Evolutionary conservation across 2,113 vertebrate genomes (phyloP), one percentile per base, ranked within the genome.

Genomic region (Psittacula cyanocephala): DNA sequence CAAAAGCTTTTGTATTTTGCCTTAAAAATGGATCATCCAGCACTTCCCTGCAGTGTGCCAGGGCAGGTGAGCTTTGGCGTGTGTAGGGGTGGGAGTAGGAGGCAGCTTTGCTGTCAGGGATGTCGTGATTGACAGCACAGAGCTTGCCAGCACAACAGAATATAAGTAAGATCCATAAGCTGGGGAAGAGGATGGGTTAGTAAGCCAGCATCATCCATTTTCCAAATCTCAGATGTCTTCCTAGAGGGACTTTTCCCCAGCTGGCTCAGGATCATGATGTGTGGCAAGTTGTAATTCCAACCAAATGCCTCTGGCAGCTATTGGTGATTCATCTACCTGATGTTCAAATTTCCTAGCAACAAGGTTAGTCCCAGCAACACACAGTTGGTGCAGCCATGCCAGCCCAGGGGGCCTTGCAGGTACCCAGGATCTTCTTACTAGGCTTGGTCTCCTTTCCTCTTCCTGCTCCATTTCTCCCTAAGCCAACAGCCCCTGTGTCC

Each of bases 321-420:
- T 7, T 0, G 11, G 35, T 33, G 64, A 18, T 83, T 90, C 86
- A 88, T 69, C 76, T 93, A 33, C 67, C 39, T 0, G 13, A 1
- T 7, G 43, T 47, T 67, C 46, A 55, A 13, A 85, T 41, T 82
- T 79, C 93, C 91, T 88, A 20, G 86, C 91, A 85, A 93, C 10
- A 0, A 79, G 79, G 82, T 90, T 35, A 79, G n/a, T 22, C 23
- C 50, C 63, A 63, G 65, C 47, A 63, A 2, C 0, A 35, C 2
- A 2, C 2, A 7, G 37, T 7, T 1, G 1, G 22, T 10, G 76
- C 80, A 24, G 52, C 39, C 39, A 22, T 0, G 2, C 41, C 65
- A 59, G 62, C 20, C 37, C 4, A 3, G 59, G 43, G 27, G 20
- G 9, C 25, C 31, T 22, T 6, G 20, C 43, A 11, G 49, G 11